Base-by-base conservation (phyloP, 1,140 invertebrate genomes). In the Dysdera silvatica region DNA sequence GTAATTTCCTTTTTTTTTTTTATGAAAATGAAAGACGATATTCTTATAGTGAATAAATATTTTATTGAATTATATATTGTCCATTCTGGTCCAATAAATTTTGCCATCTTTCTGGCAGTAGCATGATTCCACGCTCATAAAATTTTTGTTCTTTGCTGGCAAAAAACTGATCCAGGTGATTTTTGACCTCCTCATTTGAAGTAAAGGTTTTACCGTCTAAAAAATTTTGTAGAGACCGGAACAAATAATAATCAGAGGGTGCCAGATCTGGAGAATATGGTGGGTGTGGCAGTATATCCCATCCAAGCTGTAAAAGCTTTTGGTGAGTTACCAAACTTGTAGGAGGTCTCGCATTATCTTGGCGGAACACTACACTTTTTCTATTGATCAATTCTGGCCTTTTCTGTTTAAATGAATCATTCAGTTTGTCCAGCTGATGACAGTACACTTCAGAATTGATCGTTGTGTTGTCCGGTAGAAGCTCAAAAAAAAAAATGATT, bases 221-320 rank as follows among this genome's bases (percentile, higher is more conserved):
- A n/a, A 1, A 60, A 28, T 52, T 12, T 41, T 61, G 5, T 8
- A 52, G 5, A 28, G 58, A 40, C 29, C 3, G n/a, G 47, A 79
- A 79, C 40, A 80, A 65, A 62, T 77, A 72, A 61, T 65, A 78
- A 48, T 79, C 76, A 53, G 69, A 72, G 68, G 74, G 74, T 62
- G 75, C 71, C 8, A 79, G 37, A 31, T 31, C 8, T 51, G 28
- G 28, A 31, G 23, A 29, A 51, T 51, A 51, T 51, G 20, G 48
- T 51, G 23, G 48, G 29, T 31, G 28, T 31, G 8, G 4, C 23
- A 51, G 48, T 51, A 31, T 32, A 32, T 31, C 28, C n/a, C 48
- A 51, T 51, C 10, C 48, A 51, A 51, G 29, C 48, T 51, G 48
- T 32, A 12, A 51, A 51, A 51, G 48, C 26, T 51, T 51, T 51